A percentile compares a stretch with the other conserved stretches of the same genome.
Conservation (phyloP, 2,888 invertebrate species). For the Phlogophora meticulosa region DNA sequence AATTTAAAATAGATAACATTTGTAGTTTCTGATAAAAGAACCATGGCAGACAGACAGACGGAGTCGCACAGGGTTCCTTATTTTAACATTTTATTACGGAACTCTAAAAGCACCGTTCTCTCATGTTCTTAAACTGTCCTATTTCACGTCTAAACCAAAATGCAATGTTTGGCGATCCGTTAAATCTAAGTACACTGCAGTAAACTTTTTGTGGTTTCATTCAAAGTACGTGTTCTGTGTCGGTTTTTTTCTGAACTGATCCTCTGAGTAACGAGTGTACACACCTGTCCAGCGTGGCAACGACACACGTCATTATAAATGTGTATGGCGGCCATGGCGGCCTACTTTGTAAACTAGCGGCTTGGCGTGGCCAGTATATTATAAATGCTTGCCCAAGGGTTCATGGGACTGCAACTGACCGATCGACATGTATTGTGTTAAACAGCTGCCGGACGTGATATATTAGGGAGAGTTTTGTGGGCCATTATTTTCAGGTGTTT, state of each 20-base stretch:
- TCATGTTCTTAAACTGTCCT: not conserved
- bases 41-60: too few relatives aligned
- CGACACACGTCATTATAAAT: slow-evolving; percentile 39
- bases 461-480: slow-evolving; percentile 4
- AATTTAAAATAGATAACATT: too few relatives aligned
- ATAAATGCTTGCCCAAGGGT: slow-evolving; percentile 36
- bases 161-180: slow-evolving; percentile 3
- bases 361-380: slow-evolving; percentile 43
- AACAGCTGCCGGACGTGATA: slow-evolving; percentile 16
- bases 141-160: slow-evolving; percentile 8
- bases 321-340: slow-evolving; percentile 20
- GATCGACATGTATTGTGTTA: slow-evolving; percentile 23
- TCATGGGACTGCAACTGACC: slow-evolving; percentile 33
- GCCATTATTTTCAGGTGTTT: slow-evolving; percentile 1
- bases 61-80: too few relatives aligned
- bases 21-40: too few relatives aligned
- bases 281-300: slow-evolving; percentile 37
- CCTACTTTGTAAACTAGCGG: slow-evolving; percentile 32
- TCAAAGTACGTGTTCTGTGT: slow-evolving; percentile 23
- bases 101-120: not conserved
- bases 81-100: too few relatives aligned
- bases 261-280: slow-evolving; percentile 51
- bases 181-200: slow-evolving; percentile 8
- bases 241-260: slow-evolving; percentile 38
- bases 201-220: slow-evolving; percentile 12